phyloP scores from a whole-genome alignment of 2,113 vertebrate genomes.

The Myiagra hebetior region DNA sequence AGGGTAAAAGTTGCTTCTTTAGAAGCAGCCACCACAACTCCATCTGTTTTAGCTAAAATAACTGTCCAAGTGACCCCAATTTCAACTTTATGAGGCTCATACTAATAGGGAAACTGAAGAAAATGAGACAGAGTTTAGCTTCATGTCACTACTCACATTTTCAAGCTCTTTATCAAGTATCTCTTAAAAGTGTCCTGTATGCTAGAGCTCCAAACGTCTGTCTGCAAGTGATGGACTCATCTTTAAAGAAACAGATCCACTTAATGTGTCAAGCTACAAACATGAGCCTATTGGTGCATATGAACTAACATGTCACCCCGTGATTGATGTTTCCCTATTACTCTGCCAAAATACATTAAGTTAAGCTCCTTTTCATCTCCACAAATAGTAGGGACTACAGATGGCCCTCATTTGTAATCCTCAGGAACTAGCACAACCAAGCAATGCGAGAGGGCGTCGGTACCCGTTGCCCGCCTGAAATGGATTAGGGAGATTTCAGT shows the following conservation, averaged over 20 bases:
- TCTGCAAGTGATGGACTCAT: conserved; percentile 58
- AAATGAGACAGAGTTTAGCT: conserved; percentile 66
- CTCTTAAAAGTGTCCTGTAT: conserved; percentile 66
- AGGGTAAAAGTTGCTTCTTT: conserved; percentile 45
- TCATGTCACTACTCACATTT: conserved; percentile 62
- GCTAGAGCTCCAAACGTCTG: conserved; percentile 49
- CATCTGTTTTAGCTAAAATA: conserved; percentile 68
- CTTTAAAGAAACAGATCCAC: conserved; percentile 67
- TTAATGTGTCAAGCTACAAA: conserved; percentile 68
- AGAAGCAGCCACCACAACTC: conserved; percentile 43
- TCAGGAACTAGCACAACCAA: conserved; percentile 40
- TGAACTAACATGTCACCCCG: conserved; percentile 65
- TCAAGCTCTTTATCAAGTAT: conserved; percentile 65
- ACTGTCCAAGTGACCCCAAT: conserved; percentile 62
- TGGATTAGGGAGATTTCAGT: not conserved
- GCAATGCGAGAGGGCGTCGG: conserved; percentile 19
- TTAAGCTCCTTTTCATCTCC: conserved; percentile 71
- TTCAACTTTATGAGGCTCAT: conserved; percentile 67
- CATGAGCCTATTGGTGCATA: conserved; percentile 64
- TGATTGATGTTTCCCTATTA: conserved; percentile 78
- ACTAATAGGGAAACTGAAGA: conserved; percentile 60
- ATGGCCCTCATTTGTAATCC: conserved; percentile 68
- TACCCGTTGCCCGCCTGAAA: conserved; percentile 51
- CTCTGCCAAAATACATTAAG: conserved; percentile 74
- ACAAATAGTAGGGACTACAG: conserved; percentile 73